Conservation (phyloP, 2,797 vertebrate species). For the Chelon auratus region DNA sequence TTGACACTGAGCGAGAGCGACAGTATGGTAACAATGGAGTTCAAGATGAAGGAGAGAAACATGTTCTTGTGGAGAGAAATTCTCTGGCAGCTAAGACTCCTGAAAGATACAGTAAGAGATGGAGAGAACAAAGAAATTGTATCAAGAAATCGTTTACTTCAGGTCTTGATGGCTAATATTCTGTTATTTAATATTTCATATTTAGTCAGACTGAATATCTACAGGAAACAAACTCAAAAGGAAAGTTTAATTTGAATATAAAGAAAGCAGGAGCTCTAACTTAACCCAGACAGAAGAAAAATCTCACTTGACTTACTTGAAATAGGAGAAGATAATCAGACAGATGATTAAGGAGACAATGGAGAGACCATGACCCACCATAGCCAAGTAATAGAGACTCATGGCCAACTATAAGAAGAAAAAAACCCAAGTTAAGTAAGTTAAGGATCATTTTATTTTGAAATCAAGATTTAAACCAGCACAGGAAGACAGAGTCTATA, state of each 20-base stretch:
- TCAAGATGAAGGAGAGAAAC: conserved; percentile 86
- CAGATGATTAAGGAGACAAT: conserved; percentile 84
- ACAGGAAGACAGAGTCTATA: background rate
- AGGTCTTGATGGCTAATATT: background rate
- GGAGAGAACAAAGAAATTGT: background rate
- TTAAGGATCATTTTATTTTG: background rate
- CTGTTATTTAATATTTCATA: too few relatives aligned
- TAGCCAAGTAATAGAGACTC: conserved; percentile 81
- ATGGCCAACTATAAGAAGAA: conserved; percentile 71
- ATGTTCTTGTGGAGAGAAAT: conserved; percentile 89
- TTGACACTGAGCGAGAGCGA: conserved; percentile 71
- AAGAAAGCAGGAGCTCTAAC: background rate
- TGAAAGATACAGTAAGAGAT: conserved; percentile 41
- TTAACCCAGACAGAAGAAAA: background rate
- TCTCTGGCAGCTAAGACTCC: conserved; percentile 87
- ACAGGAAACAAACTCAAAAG: background rate
- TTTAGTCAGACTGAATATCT: background rate
- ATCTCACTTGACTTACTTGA: conserved; percentile 81
- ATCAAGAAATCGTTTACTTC: background rate
- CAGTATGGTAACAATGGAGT: conserved; percentile 82
- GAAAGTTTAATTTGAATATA: background rate
- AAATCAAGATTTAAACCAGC: background rate
- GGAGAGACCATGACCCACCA: conserved; percentile 85
- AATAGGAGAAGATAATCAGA: conserved; percentile 87
- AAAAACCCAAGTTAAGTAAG: background rate